Evolutionary conservation across 2,113 vertebrate genomes (phyloP), one percentile per base, ranked within the genome.

Genomic region (Glareola pratincola): DNA sequence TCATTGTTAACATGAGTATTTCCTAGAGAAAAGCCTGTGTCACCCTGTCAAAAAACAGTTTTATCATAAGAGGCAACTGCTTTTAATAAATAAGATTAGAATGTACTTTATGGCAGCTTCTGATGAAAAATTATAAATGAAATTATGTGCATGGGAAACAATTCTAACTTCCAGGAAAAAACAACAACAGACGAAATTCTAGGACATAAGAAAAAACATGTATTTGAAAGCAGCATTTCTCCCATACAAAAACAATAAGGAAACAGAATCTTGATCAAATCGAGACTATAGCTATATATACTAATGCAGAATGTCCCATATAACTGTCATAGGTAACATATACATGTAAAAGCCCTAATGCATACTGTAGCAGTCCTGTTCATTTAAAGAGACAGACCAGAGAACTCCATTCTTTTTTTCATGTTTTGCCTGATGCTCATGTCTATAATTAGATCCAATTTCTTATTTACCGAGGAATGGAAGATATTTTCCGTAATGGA

Each of bases 61-160:
- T 94, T 86, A 91, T 94, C 77, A 53, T 43, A 92, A 57, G 29
- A 84, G 26, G 84, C 27, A 92, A 94, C 48, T 92, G 67, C 48
- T 94, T 90, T 95, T 88, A 96, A 94, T 96, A 97, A 90, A 78
- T 88, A 94, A 93, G 27, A 92, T 92, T 95, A 94, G 64, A 95
- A 92, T 76, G 56, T 73, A 88, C 45, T 93, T 94, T 93, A 93
- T 81, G 71, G 66, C 80, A 95, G 85, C 74, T 92, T 95, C 89
- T 85, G 60, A 90, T 23, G 73, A 91, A 93, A 97, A 95, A 91
- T 78, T 89, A 91, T 21, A 91, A 77, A 56, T 84, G 2, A 88
- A 93, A 92, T 81, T 90, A 90, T 74, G 37, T 80, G 90, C 60
- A 73, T 19, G 24, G 27, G 69, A 14, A 93, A 85, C 24, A 92